These are phyloP conservation scores for Cygnus atratus DNA, from an alignment of 2,113 vertebrate genomes.

Conservation along the genomic window DNA sequence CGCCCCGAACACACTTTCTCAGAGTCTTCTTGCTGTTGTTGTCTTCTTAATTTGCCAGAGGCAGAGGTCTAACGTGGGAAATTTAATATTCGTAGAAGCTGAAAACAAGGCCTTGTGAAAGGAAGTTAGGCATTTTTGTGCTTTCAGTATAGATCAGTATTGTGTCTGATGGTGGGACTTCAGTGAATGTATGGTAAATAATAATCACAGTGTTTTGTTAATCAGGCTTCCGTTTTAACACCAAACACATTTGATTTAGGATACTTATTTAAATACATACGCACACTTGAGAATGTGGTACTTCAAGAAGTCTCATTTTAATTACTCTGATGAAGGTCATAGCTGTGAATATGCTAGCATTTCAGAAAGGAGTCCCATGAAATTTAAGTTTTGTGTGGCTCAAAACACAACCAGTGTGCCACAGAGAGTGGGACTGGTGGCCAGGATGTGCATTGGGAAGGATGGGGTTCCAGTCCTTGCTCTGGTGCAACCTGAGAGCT, in stretches of 20 bases:
- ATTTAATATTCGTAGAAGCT: background rate
- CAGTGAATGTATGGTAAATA: background rate
- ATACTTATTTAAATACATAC: background rate
- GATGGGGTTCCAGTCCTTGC: background rate
- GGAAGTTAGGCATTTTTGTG: background rate
- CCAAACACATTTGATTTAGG: background rate
- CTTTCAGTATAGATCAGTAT: background rate
- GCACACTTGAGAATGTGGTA: background rate
- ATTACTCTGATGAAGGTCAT: background rate
- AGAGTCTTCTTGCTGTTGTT: background rate
- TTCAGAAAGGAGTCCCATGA: background rate
- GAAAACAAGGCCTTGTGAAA: background rate
- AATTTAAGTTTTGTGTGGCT: background rate
- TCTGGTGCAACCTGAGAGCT: accelerated
- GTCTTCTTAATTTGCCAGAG: background rate
- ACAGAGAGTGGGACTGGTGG: background rate
- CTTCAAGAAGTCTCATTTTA: background rate
- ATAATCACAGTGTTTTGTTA: background rate
- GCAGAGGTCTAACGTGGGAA: background rate
- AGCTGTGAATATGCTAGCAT: background rate
- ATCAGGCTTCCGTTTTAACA: background rate
- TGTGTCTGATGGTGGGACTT: background rate
- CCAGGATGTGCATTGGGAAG: background rate
- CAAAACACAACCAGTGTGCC: background rate
- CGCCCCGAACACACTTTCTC: background rate